A percentile compares a stretch with the other conserved stretches of the same genome.
These are phyloP conservation scores for Pelusios castaneus DNA, from an alignment of 2,113 vertebrate species.

Conservation along the genomic window DNA sequence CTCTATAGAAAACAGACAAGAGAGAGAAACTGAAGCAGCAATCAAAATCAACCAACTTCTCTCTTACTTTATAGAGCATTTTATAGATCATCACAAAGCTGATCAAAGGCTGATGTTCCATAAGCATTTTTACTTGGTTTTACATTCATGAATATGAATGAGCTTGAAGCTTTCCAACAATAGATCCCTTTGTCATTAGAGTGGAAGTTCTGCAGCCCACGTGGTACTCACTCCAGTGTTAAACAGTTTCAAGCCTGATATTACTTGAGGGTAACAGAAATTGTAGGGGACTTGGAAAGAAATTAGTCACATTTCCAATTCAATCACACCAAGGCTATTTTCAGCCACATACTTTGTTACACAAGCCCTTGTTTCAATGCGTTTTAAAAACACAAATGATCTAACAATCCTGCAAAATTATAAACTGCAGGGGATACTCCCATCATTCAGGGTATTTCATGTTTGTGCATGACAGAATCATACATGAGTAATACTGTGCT, in stretches of 20 bases:
- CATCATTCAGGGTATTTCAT: not conserved
- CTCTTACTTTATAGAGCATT: not conserved
- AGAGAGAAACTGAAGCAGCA: not conserved
- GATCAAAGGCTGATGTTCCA: not conserved
- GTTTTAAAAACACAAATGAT: not conserved
- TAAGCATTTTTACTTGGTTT: not conserved
- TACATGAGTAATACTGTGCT: not conserved
- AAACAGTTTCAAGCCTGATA: constrained; percentile 24
- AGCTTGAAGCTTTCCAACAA: constrained; percentile 13
- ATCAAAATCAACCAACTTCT: not conserved
- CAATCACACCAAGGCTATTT: constrained; percentile 26
- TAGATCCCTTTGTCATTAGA: constrained; percentile 25
- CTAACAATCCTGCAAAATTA: not conserved
- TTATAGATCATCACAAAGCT: not conserved
- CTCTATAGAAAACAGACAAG: constrained; percentile 77
- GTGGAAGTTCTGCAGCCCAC: constrained; percentile 26
- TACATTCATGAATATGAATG: not conserved
- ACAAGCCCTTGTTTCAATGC: not conserved
- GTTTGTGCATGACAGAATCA: not conserved
- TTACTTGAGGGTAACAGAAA: constrained; percentile 16
- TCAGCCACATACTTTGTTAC: not conserved
- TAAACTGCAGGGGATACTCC: not conserved
- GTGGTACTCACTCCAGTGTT: constrained; percentile 14
- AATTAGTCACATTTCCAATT: constrained; percentile 30
- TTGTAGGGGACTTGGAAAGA: not conserved